Base-by-base conservation (phyloP, 2,888 invertebrate genomes). In the Deilephila elpenor region DNA sequence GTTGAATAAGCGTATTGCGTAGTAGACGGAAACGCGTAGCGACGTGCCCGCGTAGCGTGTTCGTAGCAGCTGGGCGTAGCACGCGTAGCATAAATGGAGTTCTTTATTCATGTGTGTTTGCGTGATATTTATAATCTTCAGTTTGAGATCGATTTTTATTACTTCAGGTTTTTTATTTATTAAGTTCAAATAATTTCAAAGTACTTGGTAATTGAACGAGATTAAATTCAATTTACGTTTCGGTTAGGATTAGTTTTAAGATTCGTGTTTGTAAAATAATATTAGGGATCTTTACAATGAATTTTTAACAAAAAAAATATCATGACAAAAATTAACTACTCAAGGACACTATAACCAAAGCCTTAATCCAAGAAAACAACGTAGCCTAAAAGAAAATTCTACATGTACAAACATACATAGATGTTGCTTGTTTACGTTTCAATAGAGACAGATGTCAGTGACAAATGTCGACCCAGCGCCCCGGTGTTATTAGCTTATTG, bases 401-500 rank as follows among this genome's bases (percentile, higher is more conserved):
- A 37, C n/a, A 34, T 64, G 20, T 37, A 64, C n/a, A 44, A 37
- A n/a, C 14, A 34, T 44, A 20, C 4, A 32, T 19, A n/a, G 44
- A 20, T 37, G 20, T 64, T 20, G 37, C 20, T 64, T 64, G 64
- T 44, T 64, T 64, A 64, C 64, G 11, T 64, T 64, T 64, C 44
- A 64, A 20, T 64, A 20, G 37, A 64, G 37, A 19, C 8, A 44
- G 64, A 11, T 20, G 64, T 64, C 64, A 64, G 64, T 64, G 64
- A 44, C 64, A 64, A 64, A 64, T 64, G 64, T 64, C 37, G 20
- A 7, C 37, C 44, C 44, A 8, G 4, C 64, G 37, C n/a, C 32
- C 37, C 64, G 20, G n/a, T 64, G 64, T 64, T 64, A 64, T 64
- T 64, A 64, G 64, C 64, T 64, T 64, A 64, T 64, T 64, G 64